Evolutionary conservation across 1,140 invertebrate genomes (phyloP).

Genomic region (Pteromalus puparum): DNA sequence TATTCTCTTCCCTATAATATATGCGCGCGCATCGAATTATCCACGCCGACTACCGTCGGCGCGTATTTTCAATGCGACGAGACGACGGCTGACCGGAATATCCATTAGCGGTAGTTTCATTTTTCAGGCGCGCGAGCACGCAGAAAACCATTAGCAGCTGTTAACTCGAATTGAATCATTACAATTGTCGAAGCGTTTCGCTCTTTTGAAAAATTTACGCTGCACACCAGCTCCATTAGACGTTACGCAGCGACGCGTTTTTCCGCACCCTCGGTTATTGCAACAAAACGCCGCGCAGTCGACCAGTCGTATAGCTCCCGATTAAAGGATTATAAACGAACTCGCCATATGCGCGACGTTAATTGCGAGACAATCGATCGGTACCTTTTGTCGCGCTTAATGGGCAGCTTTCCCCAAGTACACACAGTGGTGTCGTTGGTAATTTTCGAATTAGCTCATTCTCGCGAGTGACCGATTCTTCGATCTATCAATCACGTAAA

Average conservation of each 20-base stretch:
- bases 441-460: too few relatives aligned
- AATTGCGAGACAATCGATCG: constrained; percentile 2
- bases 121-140: neutral
- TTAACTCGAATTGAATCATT: constrained; percentile 4
- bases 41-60: neutral
- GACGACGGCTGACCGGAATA: too few relatives aligned
- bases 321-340: too few relatives aligned
- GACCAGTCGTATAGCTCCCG: too few relatives aligned
- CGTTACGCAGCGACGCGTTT: too few relatives aligned
- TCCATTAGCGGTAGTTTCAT: neutral
- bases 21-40: neutral
- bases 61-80: neutral
- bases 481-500: neutral
- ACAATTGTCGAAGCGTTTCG: neutral
- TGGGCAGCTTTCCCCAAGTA: too few relatives aligned
- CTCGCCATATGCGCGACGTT: neutral
- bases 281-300: neutral
- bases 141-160: neutral
- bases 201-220: neutral
- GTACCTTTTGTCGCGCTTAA: neutral
- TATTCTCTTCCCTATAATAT: neutral
- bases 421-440: too few relatives aligned
- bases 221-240: neutral
- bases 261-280: neutral
- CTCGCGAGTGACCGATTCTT: neutral